phyloP scores from a whole-genome alignment of 2,888 invertebrate genomes.

The Aradus depressus region DNA sequence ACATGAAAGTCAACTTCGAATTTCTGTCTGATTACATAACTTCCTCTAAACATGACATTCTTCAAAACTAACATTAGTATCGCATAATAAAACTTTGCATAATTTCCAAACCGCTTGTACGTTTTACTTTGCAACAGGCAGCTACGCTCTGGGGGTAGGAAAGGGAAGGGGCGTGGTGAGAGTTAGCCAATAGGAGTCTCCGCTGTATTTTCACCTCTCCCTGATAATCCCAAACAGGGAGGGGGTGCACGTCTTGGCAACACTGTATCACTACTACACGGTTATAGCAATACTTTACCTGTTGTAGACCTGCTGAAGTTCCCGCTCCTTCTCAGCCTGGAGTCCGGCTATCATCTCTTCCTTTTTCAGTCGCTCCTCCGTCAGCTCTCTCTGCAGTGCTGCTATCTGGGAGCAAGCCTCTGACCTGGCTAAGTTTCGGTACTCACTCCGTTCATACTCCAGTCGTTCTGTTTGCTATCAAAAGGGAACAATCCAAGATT shows the following conservation, averaged over 20 bases:
- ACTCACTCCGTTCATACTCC: slow-evolving; percentile 19
- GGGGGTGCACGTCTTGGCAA: background rate
- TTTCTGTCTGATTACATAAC: no score
- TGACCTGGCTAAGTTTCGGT: slow-evolving; percentile 42
- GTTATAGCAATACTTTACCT: slow-evolving; percentile 42
- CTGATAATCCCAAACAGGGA: no score
- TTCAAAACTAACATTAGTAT: no score
- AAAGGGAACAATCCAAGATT: background rate
- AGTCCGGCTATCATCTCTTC: slow-evolving; percentile 32
- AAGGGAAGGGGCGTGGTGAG: no score
- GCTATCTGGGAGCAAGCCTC: slow-evolving; percentile 48
- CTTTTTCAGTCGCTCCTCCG: slow-evolving; percentile 34
- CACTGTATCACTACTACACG: background rate
- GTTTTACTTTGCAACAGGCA: no score
- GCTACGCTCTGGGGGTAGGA: no score
- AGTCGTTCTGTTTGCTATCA: slow-evolving; percentile 18
- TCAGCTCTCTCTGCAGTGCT: slow-evolving; percentile 43
- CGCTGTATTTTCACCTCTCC: no score
- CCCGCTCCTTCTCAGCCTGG: slow-evolving; percentile 54
- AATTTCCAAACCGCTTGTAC: no score
- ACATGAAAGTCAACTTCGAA: no score
- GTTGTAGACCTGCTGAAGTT: slow-evolving; percentile 67
- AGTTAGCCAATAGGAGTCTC: no score
- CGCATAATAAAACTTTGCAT: no score
- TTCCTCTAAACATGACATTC: no score